Base-by-base conservation (phyloP, 1,140 invertebrate species). In the Macrocentrus cingulum region DNA sequence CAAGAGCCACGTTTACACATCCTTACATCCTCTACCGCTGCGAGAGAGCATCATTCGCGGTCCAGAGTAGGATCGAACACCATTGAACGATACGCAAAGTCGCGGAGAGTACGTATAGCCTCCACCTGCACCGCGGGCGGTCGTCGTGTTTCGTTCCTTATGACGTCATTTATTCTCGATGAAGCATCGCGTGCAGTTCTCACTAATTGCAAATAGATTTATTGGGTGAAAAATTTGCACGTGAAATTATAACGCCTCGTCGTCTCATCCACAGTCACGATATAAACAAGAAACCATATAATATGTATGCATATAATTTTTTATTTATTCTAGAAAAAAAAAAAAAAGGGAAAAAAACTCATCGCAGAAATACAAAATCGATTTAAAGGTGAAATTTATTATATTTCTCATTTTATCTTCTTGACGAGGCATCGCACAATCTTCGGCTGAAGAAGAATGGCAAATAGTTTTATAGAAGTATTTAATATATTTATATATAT, bases 121-220 rank as follows among this genome's bases (percentile, higher is more conserved):
- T 25, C 39, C 55, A 49, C 56, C 54, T 45, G 65, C 73, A 39
- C 77, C 42, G 69, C 76, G 68, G 75, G 76, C 61, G 76, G 75
- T 74, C 73, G 63, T 66, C 60, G 60, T 61, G 66, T 51, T 56
- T 63, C 65, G 66, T 74, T 74, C 61, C 69, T 75, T 70, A 68
- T 75, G 70, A 76, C 74, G 72, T 74, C 75, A 76, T 71, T 72
- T 67, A 75, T 70, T 61, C 68, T 72, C 61, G 52, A 61, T 23
- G 60, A 54, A 65, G 56, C 63, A 65, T 76, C 75, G 74, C 75
- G 74, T 76, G 74, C 70, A 68, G 66, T 63, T 66, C 55, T 49
- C 57, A 67, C 74, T 79, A 78, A 79, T 79, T 79, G 71, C 77
- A 75, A 77, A 75, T 65, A 77, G 75, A 79, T 79, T 79, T 79